A percentile compares a stretch with the other conserved stretches of the same genome.
Evolutionary conservation across 2,113 vertebrate species (phyloP).

Genomic region (Burhinus oedicnemus): DNA sequence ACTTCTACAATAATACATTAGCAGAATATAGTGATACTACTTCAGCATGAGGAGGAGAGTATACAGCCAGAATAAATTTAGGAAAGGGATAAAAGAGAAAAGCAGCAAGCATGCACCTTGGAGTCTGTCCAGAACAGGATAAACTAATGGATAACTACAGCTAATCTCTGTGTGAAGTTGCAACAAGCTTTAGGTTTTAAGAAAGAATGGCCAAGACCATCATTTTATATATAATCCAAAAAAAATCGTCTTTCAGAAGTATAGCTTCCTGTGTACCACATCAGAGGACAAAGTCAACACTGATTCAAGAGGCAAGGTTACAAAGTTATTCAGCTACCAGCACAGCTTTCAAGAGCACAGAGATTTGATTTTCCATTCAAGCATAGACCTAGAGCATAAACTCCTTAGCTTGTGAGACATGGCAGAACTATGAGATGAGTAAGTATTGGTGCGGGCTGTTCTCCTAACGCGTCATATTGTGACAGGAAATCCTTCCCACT

Average conservation of each 20-base stretch:
- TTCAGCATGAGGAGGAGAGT: not conserved
- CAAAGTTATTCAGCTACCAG: not conserved
- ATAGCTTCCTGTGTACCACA: not conserved
- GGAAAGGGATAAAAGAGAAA: not conserved
- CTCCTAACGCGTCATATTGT: not conserved
- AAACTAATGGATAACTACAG: not conserved
- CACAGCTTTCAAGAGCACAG: not conserved
- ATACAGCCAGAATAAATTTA: not conserved
- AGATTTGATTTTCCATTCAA: not conserved
- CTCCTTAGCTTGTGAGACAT: not conserved
- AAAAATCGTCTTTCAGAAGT: not conserved
- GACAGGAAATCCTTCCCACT: not conserved
- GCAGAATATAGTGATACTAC: not conserved
- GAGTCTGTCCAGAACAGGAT: not conserved
- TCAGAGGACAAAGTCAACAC: not conserved
- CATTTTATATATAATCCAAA: fast-evolving
- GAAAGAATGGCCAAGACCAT: not conserved
- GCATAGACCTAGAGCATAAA: not conserved
- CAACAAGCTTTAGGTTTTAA: not conserved
- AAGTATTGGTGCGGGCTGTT: not conserved
- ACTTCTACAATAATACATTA: not conserved
- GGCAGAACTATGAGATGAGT: not conserved
- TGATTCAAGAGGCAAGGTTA: not conserved
- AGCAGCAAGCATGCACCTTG: not conserved
- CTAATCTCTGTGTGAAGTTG: not conserved